phyloP scores from a whole-genome alignment of 1,140 invertebrate species.

The Sarcophaga bullata region DNA sequence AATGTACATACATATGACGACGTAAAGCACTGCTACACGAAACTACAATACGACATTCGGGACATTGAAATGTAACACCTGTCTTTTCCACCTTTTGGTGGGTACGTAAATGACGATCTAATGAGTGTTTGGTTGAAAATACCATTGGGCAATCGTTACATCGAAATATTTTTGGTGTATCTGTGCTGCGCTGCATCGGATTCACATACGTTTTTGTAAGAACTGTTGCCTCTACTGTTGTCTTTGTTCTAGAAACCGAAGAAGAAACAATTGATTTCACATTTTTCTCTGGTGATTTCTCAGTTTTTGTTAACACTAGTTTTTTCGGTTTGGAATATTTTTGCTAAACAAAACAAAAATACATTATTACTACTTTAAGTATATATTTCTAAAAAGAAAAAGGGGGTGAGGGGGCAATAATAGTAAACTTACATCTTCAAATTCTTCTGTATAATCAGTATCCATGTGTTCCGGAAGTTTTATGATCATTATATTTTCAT shows the following conservation, averaged over 20 bases:
- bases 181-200: slow-evolving; percentile 46
- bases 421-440: slow-evolving; percentile 22
- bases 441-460: slow-evolving; percentile 27
- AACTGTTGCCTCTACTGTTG: neutral
- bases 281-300: neutral
- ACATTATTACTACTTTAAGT: too few species aligned
- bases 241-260: neutral
- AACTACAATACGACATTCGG: slow-evolving; percentile 82
- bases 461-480: slow-evolving; percentile 29
- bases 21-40: slow-evolving; percentile 81
- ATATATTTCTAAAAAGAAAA: neutral
- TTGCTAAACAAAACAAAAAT: slow-evolving; percentile 2
- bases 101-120: slow-evolving; percentile 72
- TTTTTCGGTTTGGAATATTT: slow-evolving; percentile 10
- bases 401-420: neutral
- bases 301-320: neutral
- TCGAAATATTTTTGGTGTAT: slow-evolving; percentile 68
- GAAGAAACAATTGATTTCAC: neutral
- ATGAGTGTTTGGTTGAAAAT: slow-evolving; percentile 69
- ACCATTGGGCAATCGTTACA: slow-evolving; percentile 70
- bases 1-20: slow-evolving; percentile 82
- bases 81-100: slow-evolving; percentile 71
- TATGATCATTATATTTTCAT: slow-evolving; percentile 39
- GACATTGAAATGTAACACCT: slow-evolving; percentile 67
- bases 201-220: slow-evolving; percentile 10